Percentiles rank a stretch among this genome's conserved stretches.
Evolutionary conservation across 2,113 vertebrate species (phyloP).

Genomic region (Steatornis caripensis): DNA sequence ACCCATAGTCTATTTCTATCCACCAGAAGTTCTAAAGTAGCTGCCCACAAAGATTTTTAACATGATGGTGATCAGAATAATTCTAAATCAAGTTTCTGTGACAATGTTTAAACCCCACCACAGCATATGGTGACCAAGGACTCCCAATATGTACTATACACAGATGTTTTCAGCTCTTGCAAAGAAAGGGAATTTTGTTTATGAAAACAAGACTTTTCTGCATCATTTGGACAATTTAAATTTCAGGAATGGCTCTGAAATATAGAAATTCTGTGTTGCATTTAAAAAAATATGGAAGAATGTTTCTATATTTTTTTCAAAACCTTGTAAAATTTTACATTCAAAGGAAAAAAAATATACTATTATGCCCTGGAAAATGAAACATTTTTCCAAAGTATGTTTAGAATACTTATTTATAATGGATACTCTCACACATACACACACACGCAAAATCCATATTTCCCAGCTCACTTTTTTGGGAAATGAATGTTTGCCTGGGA

Average conservation of each 20-base stretch:
- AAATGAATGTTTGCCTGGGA: not conserved
- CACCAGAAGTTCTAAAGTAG: not conserved
- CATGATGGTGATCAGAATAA: accelerated
- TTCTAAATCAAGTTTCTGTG: not conserved
- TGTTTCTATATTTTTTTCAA: not conserved
- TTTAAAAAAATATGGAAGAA: not conserved
- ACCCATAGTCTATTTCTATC: not conserved
- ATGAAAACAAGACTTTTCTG: not conserved
- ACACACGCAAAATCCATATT: not conserved
- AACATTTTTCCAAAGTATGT: not conserved
- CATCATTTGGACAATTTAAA: not conserved
- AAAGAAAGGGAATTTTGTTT: not conserved
- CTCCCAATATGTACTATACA: not conserved
- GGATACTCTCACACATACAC: not conserved
- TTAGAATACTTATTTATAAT: not conserved
- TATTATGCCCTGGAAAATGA: not conserved
- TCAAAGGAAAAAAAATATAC: not conserved
- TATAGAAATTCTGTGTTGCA: not conserved
- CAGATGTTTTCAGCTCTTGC: not conserved
- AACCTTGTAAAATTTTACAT: not conserved
- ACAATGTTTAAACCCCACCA: not conserved
- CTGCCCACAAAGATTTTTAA: not conserved
- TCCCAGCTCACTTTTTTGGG: not conserved
- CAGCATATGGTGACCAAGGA: not conserved
- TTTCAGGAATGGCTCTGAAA: not conserved